phyloP scores from a whole-genome alignment of 2,888 invertebrate genomes.

The Eupithecia dodoneata region DNA sequence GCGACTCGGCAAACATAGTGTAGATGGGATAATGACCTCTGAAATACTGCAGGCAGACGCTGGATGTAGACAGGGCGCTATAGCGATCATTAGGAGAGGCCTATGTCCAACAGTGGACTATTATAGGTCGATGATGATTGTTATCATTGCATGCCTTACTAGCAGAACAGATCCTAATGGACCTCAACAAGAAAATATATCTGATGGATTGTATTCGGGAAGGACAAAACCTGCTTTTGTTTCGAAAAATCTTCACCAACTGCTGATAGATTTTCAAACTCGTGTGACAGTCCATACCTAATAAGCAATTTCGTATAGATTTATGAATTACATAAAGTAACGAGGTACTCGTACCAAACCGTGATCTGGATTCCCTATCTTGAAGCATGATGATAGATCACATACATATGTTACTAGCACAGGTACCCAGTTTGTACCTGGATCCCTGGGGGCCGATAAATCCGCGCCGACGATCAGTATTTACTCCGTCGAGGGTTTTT shows the following conservation, averaged over 20 bases:
- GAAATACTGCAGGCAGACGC: too few species aligned
- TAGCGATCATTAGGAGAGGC: too few species aligned
- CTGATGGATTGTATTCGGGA: too few species aligned
- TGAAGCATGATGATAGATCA: not conserved
- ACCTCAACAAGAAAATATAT: not conserved
- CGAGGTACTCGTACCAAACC: not conserved
- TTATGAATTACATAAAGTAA: not conserved
- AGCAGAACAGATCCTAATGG: not conserved
- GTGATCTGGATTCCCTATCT: not conserved
- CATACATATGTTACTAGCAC: slow-evolving; percentile 11
- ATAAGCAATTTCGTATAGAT: not conserved
- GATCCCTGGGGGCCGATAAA: slow-evolving; percentile 51
- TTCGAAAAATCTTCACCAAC: not conserved
- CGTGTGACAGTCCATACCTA: not conserved
- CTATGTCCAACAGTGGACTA: too few species aligned
- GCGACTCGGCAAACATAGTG: too few species aligned
- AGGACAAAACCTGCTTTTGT: not conserved
- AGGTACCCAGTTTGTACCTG: slow-evolving; percentile 47
- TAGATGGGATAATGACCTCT: too few species aligned
- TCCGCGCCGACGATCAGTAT: slow-evolving; percentile 49
- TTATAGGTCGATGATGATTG: too few species aligned
- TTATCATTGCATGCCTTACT: not conserved
- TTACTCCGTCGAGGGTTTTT: slow-evolving; percentile 53
- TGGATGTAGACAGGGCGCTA: too few species aligned
- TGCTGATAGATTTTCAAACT: not conserved